Evolutionary conservation across 2,797 vertebrate genomes (phyloP).

Genomic region (Microtus californicus): DNA sequence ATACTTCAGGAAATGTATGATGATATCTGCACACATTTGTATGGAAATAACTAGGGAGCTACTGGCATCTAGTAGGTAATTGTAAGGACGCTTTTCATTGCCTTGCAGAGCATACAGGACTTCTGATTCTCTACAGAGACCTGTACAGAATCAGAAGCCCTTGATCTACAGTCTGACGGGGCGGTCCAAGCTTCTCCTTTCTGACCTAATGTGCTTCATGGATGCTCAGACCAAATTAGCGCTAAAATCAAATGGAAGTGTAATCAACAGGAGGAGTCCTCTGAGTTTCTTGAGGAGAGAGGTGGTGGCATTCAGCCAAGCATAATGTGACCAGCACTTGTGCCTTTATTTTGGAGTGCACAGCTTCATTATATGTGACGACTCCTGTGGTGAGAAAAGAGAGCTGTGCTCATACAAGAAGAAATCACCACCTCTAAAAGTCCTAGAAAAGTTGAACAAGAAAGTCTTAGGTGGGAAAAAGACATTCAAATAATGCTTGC

Average conservation of each 20-base stretch:
- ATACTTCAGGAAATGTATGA: not conserved
- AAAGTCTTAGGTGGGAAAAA: constrained; percentile 51
- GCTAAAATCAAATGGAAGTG: constrained; percentile 43
- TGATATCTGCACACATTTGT: not conserved
- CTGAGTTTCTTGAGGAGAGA: not conserved
- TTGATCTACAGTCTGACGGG: not conserved
- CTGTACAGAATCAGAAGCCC: not conserved
- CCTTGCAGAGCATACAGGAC: not conserved
- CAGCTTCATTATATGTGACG: constrained; percentile 62
- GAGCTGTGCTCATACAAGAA: constrained; percentile 55
- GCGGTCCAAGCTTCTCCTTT: not conserved
- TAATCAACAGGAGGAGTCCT: not conserved
- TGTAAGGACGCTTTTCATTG: not conserved
- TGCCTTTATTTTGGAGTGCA: constrained; percentile 56
- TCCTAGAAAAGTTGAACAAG: constrained; percentile 65
- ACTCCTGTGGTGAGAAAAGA: constrained; percentile 52
- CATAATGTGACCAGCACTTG: constrained; percentile 41
- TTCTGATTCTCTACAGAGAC: not conserved
- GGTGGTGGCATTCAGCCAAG: constrained; percentile 26
- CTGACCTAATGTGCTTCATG: not conserved
- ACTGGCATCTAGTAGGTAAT: not conserved
- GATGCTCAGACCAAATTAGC: not conserved
- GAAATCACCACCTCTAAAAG: constrained; percentile 53
- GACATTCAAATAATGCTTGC: constrained; percentile 15
- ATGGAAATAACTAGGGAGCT: not conserved